Base-by-base conservation (phyloP, 2,888 invertebrate genomes). In the Drosophila acutilabella region DNA sequence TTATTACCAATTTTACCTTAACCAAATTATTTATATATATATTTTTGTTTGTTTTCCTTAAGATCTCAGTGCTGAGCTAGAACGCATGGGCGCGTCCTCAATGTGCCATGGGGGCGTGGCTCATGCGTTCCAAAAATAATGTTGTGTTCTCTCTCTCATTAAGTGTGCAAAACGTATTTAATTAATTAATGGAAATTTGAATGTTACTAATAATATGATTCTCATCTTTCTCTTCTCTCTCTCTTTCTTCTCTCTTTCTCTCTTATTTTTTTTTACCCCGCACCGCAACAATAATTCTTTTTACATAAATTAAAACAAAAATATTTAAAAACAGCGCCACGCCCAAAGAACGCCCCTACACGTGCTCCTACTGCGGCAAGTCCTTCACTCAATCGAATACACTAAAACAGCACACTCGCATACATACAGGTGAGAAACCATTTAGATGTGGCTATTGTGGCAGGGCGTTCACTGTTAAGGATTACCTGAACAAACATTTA, bases 401-500 rank as follows among this genome's bases (percentile, higher is more conserved):
- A 81, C 90, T 92, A 77, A 92, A 91, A 90, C 92, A 92, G 89
- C 92, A 92, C 88, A 92, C 91, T 88, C 91, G 92, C 88, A 92
- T 92, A 89, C 92, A 92, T 90, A 92, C 92, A 91, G 92, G 92
- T 91, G 87, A 92, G 91, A 92, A 92, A 91, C 92, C 92, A 82
- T 92, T 92, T 90, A 90, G 91, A 91, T 92, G 92, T 91, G 91
- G 91, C 89, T 91, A 91, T 90, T 92, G 92, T 91, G 91, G 91
- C 90, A 91, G 92, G 91, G 89, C 91, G 90, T 92, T 92, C 91
- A 92, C 92, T 90, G 92, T 92, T 88, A 91, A 92, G 90, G 92
- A 92, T 90, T 92, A 92, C 91, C 91, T 92, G 91, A 91, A 92
- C 91, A 92, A 92, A 90, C 92, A 92, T 91, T 91, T 92, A 91